Percentiles rank a stretch among this genome's conserved stretches.
These are phyloP conservation scores for Plodia interpunctella DNA, from an alignment of 1,140 invertebrate genomes.

Conservation along the genomic window DNA sequence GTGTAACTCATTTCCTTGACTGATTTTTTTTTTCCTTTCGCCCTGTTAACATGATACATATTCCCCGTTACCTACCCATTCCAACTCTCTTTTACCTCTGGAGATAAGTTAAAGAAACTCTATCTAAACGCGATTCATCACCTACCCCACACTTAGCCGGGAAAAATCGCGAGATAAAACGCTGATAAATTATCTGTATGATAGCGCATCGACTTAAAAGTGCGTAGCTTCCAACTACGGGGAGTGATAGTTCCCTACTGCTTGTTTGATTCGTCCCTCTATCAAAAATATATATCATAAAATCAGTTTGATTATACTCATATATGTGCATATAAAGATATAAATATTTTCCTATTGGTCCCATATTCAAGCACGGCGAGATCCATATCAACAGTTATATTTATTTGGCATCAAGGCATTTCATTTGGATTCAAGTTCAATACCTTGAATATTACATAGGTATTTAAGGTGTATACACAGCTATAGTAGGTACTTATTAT, in stretches of 20 bases:
- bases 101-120: conserved; percentile 12
- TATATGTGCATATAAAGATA: too few relatives aligned
- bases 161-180: conserved; percentile 49
- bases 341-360: too few relatives aligned
- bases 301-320: too few relatives aligned
- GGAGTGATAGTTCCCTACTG: neutral
- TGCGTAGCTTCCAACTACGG: conserved; percentile 39
- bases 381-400: too few relatives aligned
- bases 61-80: neutral
- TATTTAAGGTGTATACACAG: too few relatives aligned
- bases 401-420: too few relatives aligned
- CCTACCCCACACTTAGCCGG: conserved; percentile 33
- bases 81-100: neutral
- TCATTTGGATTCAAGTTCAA: too few relatives aligned
- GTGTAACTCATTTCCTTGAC: too few relatives aligned
- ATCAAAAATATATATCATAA: neutral
- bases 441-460: too few relatives aligned
- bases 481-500: too few relatives aligned
- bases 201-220: conserved; percentile 47
- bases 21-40: too few relatives aligned
- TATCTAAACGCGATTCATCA: conserved; percentile 25
- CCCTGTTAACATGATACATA: neutral
- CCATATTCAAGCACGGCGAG: too few relatives aligned
- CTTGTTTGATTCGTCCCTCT: neutral
- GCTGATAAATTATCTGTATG: conserved; percentile 64